Conservation (phyloP, 2,113 vertebrate genomes). For the Columbina picui region DNA sequence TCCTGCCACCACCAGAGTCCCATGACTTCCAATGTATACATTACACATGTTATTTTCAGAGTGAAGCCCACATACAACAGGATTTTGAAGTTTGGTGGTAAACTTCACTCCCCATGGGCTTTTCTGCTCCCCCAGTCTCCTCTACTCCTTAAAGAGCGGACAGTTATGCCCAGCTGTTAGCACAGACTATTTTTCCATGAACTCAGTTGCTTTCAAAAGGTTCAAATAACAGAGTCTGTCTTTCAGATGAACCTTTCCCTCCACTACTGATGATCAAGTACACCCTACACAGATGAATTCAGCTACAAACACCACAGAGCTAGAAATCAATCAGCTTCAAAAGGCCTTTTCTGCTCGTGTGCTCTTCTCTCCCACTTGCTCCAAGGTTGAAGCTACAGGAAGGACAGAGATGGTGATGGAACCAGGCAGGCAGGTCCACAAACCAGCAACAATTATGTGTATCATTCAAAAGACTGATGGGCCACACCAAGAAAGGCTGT, state of each 20-base stretch:
- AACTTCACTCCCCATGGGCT: neutral
- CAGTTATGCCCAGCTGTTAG: neutral
- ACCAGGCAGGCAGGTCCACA: neutral
- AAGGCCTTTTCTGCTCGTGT: accelerated
- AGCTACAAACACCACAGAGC: neutral
- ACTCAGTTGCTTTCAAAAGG: neutral
- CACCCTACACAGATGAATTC: neutral
- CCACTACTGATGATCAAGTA: neutral
- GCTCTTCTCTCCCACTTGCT: neutral
- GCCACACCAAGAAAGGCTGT: neutral
- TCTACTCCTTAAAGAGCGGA: accelerated
- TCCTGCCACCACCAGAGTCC: neutral
- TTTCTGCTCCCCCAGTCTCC: neutral
- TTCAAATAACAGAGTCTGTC: neutral
- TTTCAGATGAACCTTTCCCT: neutral
- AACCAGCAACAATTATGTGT: accelerated
- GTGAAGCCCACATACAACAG: neutral
- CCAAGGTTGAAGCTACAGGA: neutral
- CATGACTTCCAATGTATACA: neutral
- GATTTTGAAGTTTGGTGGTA: neutral
- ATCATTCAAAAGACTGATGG: accelerated
- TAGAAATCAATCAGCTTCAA: neutral
- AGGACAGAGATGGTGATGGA: neutral
- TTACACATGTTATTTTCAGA: accelerated
- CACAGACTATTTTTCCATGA: neutral